phyloP scores from a whole-genome alignment of 2,888 invertebrate species.

The Hanleya hanleyi region DNA sequence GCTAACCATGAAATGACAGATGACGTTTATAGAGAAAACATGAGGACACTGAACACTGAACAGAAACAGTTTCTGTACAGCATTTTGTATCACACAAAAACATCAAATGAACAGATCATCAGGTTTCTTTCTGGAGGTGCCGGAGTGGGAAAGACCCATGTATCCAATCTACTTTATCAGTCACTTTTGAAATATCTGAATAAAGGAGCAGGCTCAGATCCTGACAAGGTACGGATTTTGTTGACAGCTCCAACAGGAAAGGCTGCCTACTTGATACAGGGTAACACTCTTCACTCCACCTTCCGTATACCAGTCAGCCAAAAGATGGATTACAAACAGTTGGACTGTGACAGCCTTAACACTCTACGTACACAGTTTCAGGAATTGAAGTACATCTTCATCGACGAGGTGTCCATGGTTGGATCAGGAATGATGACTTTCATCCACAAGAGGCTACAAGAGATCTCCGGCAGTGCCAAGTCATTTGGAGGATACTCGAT shows the following conservation, averaged over 20 bases:
- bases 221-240: not conserved
- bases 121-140: constrained; percentile 7
- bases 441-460: constrained; percentile 8
- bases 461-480: not conserved
- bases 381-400: not conserved
- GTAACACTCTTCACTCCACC: constrained; percentile 5
- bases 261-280: constrained; percentile 2
- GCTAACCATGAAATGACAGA: too few species aligned
- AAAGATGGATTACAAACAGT: not conserved
- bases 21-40: too few species aligned
- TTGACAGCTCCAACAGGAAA: constrained; percentile 10
- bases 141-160: constrained; percentile 9
- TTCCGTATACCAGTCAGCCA: not conserved
- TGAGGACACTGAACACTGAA: too few species aligned
- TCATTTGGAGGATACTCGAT: not conserved
- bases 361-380: not conserved
- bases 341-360: not conserved
- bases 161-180: not conserved
- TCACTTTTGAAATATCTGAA: not conserved
- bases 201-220: not conserved
- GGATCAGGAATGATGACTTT: not conserved
- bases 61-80: not conserved
- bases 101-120: not conserved
- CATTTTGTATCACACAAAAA: not conserved
- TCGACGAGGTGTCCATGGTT: constrained; percentile 12